A percentile compares a stretch with the other conserved stretches of the same genome.
Conservation (phyloP, 2,888 invertebrate species). For the Ypsolopha sequella region DNA sequence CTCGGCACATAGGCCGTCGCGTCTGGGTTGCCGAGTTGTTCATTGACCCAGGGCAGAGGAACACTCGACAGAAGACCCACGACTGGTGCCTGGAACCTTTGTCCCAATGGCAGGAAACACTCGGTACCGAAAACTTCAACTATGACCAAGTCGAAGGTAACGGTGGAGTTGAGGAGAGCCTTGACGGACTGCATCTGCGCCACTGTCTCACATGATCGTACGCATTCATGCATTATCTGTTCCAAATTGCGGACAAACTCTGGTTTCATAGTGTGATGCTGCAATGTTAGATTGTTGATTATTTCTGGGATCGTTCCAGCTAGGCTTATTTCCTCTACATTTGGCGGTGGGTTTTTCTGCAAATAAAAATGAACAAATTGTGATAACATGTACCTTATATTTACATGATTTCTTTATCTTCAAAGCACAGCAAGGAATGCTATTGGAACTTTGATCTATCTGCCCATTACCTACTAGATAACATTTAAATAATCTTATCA, state of each 20-base stretch:
- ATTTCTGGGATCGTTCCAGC: constrained; percentile 62
- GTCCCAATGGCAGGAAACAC: constrained; percentile 68
- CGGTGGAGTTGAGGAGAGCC: constrained; percentile 42
- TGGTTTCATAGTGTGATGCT: constrained; percentile 43
- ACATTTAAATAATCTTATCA: too few species aligned
- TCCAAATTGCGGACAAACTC: constrained; percentile 48
- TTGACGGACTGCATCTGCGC: constrained; percentile 45
- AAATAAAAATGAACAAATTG: constrained; percentile 17
- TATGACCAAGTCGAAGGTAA: constrained; percentile 48
- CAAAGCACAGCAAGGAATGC: too few species aligned
- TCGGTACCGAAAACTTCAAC: constrained; percentile 69
- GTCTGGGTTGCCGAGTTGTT: constrained; percentile 69
- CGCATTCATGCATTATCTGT: constrained; percentile 58
- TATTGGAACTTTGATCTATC: too few species aligned
- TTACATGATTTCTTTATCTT: too few species aligned
- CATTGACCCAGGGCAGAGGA: constrained; percentile 68
- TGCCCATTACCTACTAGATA: too few species aligned
- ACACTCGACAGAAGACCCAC: constrained; percentile 66
- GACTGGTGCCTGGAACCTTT: constrained; percentile 63
- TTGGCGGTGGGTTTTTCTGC: constrained; percentile 51
- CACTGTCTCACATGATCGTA: constrained; percentile 52
- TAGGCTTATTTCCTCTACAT: constrained; percentile 54
- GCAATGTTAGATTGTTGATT: constrained; percentile 45
- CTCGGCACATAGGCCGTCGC: constrained; percentile 69
- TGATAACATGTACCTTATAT: not conserved